Evolutionary conservation across 2,888 invertebrate genomes (phyloP), one percentile per base, ranked within the genome.

Genomic region (Hermaeophaga mercurialis): DNA sequence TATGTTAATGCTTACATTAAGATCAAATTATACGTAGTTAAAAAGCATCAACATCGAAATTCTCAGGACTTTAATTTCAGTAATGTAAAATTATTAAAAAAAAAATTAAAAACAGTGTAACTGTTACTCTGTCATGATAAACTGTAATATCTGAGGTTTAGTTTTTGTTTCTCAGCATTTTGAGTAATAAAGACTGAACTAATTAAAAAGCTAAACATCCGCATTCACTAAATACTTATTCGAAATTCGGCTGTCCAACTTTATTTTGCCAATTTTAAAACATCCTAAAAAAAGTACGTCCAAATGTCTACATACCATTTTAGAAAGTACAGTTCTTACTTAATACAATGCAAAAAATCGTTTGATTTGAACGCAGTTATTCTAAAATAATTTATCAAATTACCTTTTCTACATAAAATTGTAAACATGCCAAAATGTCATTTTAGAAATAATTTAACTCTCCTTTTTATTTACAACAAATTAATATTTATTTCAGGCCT

Each of bases 151-250:
- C 24, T n/a, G 2, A 66, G 64, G 59, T 65, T 65, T 64, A 64
- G 61, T 56, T 60, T 59, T 55, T 58, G 56, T 54, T 62, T 56
- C 58, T 62, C 53, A 57, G 34, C 55, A 53, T 54, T 34, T 54
- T 52, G 59, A 56, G 63, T 56, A 53, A 41, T 56, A 34, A 54
- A 56, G 26, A 57, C 58, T 55, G 60, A 59, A 58, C 56, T 43
- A 50, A 58, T 45, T 55, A 36, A 38, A 36, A 46, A 14, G 7
- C 22, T 12, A 43, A n/a, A 38, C 41, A 50, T 50, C 18, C 31
- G 18, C 31, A 50, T 41, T 41, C 11, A 50, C 34, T 41, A 48
- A 43, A 45, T 53, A 62, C 58, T 60, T 54, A 54, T 31, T 59
- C 56, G 46, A 54, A 54, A 46, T 28, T 39, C 22, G 39, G 6